Evolutionary conservation across 2,113 vertebrate species (phyloP).

Genomic region (Limanda limanda): DNA sequence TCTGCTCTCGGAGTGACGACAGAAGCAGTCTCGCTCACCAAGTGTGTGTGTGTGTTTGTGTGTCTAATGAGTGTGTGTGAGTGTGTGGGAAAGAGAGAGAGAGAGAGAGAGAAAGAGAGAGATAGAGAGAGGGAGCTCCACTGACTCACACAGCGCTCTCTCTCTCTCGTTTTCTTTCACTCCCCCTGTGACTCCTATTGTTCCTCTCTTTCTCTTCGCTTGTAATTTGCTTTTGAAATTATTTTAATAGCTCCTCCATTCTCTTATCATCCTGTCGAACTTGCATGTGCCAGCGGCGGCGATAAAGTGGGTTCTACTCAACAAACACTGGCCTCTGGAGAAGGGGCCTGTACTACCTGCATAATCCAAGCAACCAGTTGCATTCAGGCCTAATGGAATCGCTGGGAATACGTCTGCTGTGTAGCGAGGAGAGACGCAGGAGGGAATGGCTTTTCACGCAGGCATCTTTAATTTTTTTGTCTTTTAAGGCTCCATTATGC

Average conservation of each 20-base stretch:
- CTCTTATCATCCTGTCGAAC: conserved; percentile 20
- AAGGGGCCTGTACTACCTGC: background rate
- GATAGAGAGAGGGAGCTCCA: conserved; percentile 20
- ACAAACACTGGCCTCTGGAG: conserved; percentile 18
- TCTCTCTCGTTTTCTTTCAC: conserved; percentile 10
- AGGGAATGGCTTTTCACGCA: conserved; percentile 1
- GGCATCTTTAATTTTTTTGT: background rate
- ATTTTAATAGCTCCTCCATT: conserved; percentile 48
- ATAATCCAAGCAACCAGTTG: conserved; percentile 31
- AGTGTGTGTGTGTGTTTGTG: conserved; percentile 22
- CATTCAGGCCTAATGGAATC: conserved; percentile 25
- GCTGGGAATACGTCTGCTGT: conserved; percentile 10
- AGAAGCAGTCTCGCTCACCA: conserved; percentile 33
- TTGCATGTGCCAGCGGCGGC: conserved; percentile 22
- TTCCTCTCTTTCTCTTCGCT: conserved; percentile 25
- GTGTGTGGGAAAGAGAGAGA: background rate
- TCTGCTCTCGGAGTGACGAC: conserved; percentile 30
- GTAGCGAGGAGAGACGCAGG: too few relatives aligned
- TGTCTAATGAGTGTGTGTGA: conserved; percentile 39
- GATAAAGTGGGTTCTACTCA: conserved; percentile 10
- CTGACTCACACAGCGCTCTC: conserved; percentile 9
- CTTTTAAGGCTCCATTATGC: too few relatives aligned
- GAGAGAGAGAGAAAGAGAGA: conserved; percentile 35
- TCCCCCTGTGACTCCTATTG: conserved; percentile 19
- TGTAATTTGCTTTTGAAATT: conserved; percentile 47